Base-by-base conservation (phyloP, 1,140 invertebrate species). In the Reticulitermes speratus region DNA sequence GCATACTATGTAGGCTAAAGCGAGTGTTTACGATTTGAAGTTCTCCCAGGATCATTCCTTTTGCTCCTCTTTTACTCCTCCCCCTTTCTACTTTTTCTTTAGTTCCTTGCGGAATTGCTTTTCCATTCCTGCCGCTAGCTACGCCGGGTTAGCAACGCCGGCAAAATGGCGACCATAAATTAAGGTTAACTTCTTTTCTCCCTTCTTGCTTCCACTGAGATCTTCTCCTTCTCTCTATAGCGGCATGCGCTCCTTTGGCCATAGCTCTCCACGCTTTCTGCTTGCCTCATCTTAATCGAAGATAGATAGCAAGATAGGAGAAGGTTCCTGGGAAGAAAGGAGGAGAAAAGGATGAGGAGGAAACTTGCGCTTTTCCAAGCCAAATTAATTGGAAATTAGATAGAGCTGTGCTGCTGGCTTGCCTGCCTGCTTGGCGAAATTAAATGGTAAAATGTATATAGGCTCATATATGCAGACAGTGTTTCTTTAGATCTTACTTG, bases 141-240 rank as follows among this genome's bases (percentile, higher is more conserved):
- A 55, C 48, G 84, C 84, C 32, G 84, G 30, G 84, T 32, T 65
- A 65, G 30, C 30, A 59, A 59, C 48, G 45, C 84, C 84, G 84
- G 84, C 84, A 84, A 84, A 84, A 84, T 84, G 84, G 84, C 45
- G 84, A 65, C 44, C 84, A 65, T 84, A 59, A 55, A 84, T 84
- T 84, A 84, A 84, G 84, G 84, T 52, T 65, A 65, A 75, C 65
- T 75, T 75, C 65, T 75, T 75, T 75, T 75, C 65, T 75, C 65
- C 65, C 65, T 75, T 75, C 65, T 16, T 75, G 65, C 65, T 75
- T 75, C 65, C 65, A 75, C 65, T 25, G 14, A 75, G n/a, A 75
- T 30, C n/a, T 75, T 30, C 65, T 30, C 65, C 65, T 30, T 30
- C 65, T 75, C 14, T 6, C 65, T 8, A 30, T 5, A 25, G 65